A percentile compares a stretch with the other conserved stretches of the same genome.
These are phyloP conservation scores for Parazoanthus swiftii DNA, from an alignment of 92 coral and sea anemone genomes.

Conservation along the genomic window DNA sequence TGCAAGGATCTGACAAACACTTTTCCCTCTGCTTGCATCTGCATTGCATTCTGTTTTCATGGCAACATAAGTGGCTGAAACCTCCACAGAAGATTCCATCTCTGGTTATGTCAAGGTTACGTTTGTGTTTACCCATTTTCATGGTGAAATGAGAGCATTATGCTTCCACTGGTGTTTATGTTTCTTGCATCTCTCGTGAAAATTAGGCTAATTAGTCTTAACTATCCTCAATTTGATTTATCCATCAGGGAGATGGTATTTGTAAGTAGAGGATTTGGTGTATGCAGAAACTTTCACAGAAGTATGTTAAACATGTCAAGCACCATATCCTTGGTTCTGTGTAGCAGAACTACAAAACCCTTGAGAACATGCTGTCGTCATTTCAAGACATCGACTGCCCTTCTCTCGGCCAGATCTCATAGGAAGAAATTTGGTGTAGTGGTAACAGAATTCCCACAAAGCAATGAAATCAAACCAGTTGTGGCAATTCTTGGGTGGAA, in stretches of 20 bases:
- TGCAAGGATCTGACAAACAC: no score
- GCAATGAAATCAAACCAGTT: slow-evolving; percentile 54
- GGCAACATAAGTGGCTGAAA: no score
- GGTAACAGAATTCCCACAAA: slow-evolving; percentile 46
- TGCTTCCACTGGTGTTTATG: no score
- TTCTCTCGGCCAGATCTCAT: neutral
- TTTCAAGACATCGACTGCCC: slow-evolving; percentile 2
- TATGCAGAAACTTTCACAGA: neutral
- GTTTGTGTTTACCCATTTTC: no score
- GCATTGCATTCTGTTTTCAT: no score
- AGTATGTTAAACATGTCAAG: neutral
- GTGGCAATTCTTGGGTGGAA: slow-evolving; percentile 97
- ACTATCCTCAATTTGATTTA: neutral
- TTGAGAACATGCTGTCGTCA: neutral
- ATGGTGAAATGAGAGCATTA: no score
- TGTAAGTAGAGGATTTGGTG: neutral
- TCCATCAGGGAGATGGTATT: neutral
- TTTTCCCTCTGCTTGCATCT: no score
- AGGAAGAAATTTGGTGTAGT: slow-evolving; percentile 64
- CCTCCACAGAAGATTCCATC: no score
- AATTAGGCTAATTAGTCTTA: no score
- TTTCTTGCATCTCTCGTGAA: no score
- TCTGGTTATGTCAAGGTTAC: no score
- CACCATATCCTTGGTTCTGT: neutral
- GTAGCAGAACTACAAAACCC: neutral